Evolutionary conservation across 2,113 vertebrate species (phyloP), one percentile per base, ranked within the genome.

Genomic region (Gadus macrocephalus): DNA sequence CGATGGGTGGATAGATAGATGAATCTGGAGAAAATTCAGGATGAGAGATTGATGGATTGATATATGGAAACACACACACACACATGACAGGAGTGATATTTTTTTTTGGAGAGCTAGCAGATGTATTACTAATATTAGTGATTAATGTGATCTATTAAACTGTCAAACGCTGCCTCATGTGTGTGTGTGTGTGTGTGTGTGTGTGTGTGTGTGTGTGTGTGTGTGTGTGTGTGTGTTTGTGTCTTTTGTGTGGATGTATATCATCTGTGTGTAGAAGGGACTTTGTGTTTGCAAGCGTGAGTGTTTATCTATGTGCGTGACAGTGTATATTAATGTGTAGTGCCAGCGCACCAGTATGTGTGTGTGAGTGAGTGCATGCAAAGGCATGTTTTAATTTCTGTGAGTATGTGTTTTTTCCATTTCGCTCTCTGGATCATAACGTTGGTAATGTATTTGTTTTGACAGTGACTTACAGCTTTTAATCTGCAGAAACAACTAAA

Each of bases 121-220:
- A 75, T 62, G 66, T 75, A 70, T 70, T 62, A 63, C 15, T 60
- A 27, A 76, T 71, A 53, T 71, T 28, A 62, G 27, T 74, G 49
- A 69, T 71, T 53, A 77, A 60, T 31, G 68, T 19, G 38, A 11
- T 56, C 14, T 53, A 67, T 64, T 70, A 55, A 71, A 53, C 49
- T 27, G 19, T 71, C 67, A 68, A 19, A 63, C 12, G 42, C 42
- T 12, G 9, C 2, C 9, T 49, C 1, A 12, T 49, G 42, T 49
- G 42, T 49, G 42, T 49, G 42, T 49, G 42, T 49, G 42, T 49
- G 5, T 9, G 42, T 9, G 8, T 49, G 42, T 9, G 8, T 49
- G 42, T 9, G 42, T 49, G 6, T 49, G 2, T 49, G 38, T 49
- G 42, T 49, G 42, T 12, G 42, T 49, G 5, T 49, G 42, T 49